Evolutionary conservation across 2,888 invertebrate genomes (phyloP).

Genomic region (Holacanthella duospinosa): DNA sequence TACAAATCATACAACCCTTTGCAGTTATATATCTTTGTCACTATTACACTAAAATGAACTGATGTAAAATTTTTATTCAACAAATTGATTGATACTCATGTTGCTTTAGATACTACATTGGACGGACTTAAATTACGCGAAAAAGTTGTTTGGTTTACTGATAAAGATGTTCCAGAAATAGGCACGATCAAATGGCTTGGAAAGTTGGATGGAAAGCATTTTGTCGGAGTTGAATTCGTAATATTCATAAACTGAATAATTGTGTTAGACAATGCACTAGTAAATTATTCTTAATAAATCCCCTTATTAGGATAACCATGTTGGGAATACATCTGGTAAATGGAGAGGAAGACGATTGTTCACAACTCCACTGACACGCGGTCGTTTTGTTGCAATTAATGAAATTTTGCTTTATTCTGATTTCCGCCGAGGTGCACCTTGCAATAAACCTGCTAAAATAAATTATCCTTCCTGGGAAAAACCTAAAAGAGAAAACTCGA

Average conservation of each 20-base stretch:
- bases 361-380: slow-evolving; percentile 26
- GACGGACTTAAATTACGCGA: slow-evolving; percentile 25
- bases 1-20: no score
- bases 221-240: slow-evolving; percentile 35
- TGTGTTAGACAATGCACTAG: neutral
- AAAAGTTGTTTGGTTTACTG: slow-evolving; percentile 29
- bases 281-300: neutral
- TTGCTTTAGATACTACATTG: slow-evolving; percentile 11
- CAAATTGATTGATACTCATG: no score
- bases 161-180: slow-evolving; percentile 21
- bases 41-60: no score
- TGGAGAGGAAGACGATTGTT: slow-evolving; percentile 28
- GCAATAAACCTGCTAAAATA: neutral
- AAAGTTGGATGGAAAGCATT: slow-evolving; percentile 26
- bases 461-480: neutral
- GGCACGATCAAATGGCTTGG: slow-evolving; percentile 31
- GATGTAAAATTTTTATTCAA: no score
- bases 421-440: slow-evolving; percentile 12
- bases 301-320: slow-evolving; percentile 23
- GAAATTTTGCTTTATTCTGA: slow-evolving; percentile 29
- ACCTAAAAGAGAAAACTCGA: slow-evolving; percentile 14
- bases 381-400: slow-evolving; percentile 29
- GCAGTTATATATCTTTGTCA: no score
- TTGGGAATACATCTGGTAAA: slow-evolving; percentile 32
- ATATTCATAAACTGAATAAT: slow-evolving; percentile 9